Conservation (phyloP, 2,797 vertebrate species). For the Cyclura pinguis region DNA sequence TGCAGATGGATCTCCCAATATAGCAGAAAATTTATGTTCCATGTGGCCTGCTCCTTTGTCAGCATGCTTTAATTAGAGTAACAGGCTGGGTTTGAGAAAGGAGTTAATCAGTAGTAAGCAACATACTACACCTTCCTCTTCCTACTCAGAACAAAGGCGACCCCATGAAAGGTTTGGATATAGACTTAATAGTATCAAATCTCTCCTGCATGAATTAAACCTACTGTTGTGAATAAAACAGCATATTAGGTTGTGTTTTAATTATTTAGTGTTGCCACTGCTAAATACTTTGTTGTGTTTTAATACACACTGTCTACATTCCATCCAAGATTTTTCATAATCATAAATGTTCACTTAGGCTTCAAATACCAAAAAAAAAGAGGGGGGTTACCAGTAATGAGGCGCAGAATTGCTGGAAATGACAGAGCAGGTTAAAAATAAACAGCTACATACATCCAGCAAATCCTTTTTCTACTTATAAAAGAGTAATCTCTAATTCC, state of each 20-base stretch:
- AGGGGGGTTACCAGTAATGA: background rate
- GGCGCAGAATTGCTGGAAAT: background rate
- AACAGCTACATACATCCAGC: conserved; percentile 16
- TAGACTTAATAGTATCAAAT: background rate
- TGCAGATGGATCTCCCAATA: background rate
- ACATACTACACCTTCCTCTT: background rate
- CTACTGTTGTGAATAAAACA: background rate
- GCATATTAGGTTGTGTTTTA: background rate
- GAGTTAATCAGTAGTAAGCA: background rate
- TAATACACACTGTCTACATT: background rate
- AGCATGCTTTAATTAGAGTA: background rate
- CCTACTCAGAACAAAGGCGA: background rate
- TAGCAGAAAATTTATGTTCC: background rate
- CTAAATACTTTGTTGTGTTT: background rate
- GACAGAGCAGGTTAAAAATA: background rate
- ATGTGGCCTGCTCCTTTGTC: background rate
- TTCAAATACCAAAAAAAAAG: background rate
- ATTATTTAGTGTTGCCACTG: background rate
- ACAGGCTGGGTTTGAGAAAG: background rate
- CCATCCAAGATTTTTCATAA: background rate
- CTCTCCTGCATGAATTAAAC: background rate
- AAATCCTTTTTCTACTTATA: background rate
- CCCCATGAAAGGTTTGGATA: background rate
- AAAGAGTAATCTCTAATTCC: conserved; percentile 17
- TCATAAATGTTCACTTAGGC: background rate